Evolutionary conservation across 30 jellyfish, hydroid and myxozoan genomes (phyloP).

Genomic region (Aurelia sp.): DNA sequence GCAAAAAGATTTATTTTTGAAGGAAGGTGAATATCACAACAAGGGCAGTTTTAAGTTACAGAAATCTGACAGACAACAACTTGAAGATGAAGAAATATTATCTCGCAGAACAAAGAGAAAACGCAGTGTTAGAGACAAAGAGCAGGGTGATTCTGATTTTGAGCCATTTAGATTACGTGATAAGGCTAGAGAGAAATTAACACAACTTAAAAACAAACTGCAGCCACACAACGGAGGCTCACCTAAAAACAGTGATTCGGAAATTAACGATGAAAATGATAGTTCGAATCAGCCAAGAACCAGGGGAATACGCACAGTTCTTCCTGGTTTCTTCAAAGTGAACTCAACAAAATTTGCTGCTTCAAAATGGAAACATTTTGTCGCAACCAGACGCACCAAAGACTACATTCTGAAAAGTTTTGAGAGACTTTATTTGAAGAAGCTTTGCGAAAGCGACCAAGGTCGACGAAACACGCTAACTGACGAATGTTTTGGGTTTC

Average conservation of each 20-base stretch:
- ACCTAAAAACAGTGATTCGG: neutral
- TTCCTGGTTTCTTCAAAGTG: neutral
- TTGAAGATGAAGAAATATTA: too few species aligned
- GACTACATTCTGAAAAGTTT: neutral
- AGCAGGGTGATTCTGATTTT: too few species aligned
- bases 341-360: conserved; percentile 39
- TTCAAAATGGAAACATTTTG: conserved; percentile 53
- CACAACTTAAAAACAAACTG: too few species aligned
- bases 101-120: too few species aligned
- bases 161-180: too few species aligned
- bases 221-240: too few species aligned
- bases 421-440: conserved; percentile 25
- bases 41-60: too few species aligned
- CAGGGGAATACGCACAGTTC: neutral
- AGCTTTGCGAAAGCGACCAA: conserved; percentile 19
- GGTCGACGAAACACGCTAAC: neutral
- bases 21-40: too few species aligned
- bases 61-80: too few species aligned
- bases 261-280: neutral
- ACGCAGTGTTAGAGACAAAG: too few species aligned
- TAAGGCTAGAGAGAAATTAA: too few species aligned
- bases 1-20: too few species aligned
- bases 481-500: conserved; percentile 30
- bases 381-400: conserved; percentile 21
- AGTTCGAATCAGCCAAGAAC: neutral